A percentile compares a stretch with the other conserved stretches of the same genome.
Conservation (phyloP, 2,888 invertebrate species). For the Strigamia crassipes region DNA sequence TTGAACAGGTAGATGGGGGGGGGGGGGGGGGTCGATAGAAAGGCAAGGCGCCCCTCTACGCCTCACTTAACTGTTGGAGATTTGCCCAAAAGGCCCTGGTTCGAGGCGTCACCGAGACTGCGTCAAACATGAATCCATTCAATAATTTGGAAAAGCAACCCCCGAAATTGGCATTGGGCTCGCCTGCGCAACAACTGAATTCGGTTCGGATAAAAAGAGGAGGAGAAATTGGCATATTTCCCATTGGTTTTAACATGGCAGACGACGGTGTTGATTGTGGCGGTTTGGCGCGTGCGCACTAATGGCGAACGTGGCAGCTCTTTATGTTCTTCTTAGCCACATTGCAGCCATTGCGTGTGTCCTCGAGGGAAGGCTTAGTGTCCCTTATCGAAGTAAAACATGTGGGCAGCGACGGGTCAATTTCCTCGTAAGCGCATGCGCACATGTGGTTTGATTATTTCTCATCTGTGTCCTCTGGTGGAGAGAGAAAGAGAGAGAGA, state of each 20-base stretch:
- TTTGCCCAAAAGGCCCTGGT: not conserved
- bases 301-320: not conserved
- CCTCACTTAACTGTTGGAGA: conserved; percentile 4
- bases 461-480: not conserved
- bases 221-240: conserved; percentile 3
- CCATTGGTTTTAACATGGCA: not conserved
- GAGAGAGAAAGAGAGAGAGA: no score
- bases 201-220: not conserved
- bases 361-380: not conserved
- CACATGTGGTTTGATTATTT: conserved; percentile 4
- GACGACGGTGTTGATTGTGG: not conserved
- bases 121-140: not conserved
- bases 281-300: not conserved
- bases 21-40: not conserved
- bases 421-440: conserved; percentile 10
- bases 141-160: not conserved
- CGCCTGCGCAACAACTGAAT: conserved; percentile 10
- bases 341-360: not conserved
- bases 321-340: conserved; percentile 4
- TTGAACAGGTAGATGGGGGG: conserved; percentile 6
- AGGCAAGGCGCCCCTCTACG: conserved; percentile 8
- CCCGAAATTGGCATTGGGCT: conserved; percentile 3
- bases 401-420: conserved; percentile 4
- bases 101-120: not conserved
- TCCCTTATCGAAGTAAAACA: conserved; percentile 10